phyloP scores from a whole-genome alignment of 2,113 vertebrate genomes.

The Hippocampus barbouri region DNA sequence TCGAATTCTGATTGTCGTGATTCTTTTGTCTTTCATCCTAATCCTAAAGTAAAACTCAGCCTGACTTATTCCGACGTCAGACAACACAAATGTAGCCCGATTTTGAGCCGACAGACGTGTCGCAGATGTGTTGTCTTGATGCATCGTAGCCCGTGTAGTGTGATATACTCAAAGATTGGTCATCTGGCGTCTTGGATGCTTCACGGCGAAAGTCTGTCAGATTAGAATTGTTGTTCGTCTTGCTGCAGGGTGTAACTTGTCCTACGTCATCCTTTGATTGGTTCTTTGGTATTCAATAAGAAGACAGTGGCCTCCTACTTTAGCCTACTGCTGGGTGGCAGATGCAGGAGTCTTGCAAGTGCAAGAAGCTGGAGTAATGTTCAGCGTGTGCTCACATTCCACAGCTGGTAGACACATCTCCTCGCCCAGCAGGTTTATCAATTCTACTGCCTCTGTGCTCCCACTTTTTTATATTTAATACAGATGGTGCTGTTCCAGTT shows the following conservation, averaged over 20 bases:
- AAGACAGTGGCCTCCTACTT: not conserved
- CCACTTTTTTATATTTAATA: slow-evolving; percentile 1
- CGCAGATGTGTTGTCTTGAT: too few species aligned
- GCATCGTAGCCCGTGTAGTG: too few species aligned
- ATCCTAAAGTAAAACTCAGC: too few species aligned
- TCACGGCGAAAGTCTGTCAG: not conserved
- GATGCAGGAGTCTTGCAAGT: not conserved
- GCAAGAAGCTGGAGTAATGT: not conserved
- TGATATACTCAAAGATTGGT: too few species aligned
- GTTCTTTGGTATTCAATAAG: too few species aligned
- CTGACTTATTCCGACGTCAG: too few species aligned
- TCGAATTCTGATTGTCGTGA: not conserved
- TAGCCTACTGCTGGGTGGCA: not conserved
- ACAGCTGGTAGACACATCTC: slow-evolving; percentile 5
- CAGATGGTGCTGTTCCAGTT: not conserved
- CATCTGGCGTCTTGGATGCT: not conserved
- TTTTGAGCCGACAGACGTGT: too few species aligned
- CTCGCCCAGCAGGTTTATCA: not conserved
- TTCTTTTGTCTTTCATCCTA: too few species aligned
- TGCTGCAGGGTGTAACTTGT: too few species aligned
- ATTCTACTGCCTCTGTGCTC: not conserved
- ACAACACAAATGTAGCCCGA: too few species aligned
- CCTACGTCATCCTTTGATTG: too few species aligned
- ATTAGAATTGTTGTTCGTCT: too few species aligned
- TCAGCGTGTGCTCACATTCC: slow-evolving; percentile 3